Evolutionary conservation across 2,113 vertebrate genomes (phyloP).

Genomic region (Zosterops hypoxanthus): DNA sequence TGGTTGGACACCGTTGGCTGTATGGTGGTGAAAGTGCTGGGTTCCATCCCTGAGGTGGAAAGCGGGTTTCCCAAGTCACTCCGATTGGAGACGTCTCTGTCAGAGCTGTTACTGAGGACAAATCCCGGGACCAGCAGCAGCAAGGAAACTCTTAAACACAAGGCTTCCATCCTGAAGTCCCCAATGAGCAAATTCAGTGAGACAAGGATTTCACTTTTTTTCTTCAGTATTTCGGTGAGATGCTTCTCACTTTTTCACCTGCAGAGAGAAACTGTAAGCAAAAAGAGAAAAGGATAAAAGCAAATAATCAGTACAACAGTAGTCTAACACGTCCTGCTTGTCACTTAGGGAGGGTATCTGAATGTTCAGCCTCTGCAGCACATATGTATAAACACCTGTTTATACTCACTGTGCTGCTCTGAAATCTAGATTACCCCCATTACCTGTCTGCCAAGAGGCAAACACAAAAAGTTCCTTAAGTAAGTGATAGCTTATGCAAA

Average conservation of each 20-base stretch:
- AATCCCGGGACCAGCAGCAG: slow-evolving; percentile 65
- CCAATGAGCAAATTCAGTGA: not conserved
- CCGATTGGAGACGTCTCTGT: slow-evolving; percentile 59
- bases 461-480: not conserved
- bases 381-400: not conserved
- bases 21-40: slow-evolving; percentile 60
- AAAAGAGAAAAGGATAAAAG: not conserved
- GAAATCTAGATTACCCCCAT: not conserved
- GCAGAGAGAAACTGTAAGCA: slow-evolving; percentile 1
- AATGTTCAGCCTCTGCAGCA: not conserved
- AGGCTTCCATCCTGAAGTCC: slow-evolving; percentile 66
- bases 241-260: slow-evolving; percentile 29
- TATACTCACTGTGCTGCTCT: not conserved
- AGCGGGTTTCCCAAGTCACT: slow-evolving; percentile 39
- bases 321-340: not conserved
- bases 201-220: not conserved
- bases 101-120: slow-evolving; percentile 64
- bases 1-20: slow-evolving; percentile 65
- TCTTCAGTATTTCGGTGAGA: not conserved
- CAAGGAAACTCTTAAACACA: slow-evolving; percentile 64
- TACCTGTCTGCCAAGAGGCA: not conserved
- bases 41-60: slow-evolving; percentile 60
- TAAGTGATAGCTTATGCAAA: not conserved
- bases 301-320: not conserved
- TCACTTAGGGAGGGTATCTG: not conserved